Percentiles rank a stretch among this genome's conserved stretches.
Conservation (phyloP, 2,113 vertebrate species). For the Alexandromys fortis region DNA sequence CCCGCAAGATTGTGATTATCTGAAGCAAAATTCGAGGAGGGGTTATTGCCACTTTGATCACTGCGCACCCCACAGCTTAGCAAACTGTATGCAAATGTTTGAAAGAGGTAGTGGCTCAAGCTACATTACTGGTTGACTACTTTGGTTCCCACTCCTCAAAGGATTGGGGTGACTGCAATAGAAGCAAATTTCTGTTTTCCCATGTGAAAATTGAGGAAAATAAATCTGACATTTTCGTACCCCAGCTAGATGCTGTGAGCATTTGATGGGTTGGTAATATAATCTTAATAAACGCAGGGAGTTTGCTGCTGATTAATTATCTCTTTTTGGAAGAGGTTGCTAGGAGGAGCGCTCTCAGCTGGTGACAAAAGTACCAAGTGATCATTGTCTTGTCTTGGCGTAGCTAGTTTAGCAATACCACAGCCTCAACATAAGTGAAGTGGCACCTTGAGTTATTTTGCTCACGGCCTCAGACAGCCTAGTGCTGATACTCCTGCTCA, state of each 20-base stretch:
- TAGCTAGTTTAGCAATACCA: background rate
- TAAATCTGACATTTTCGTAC: constrained; percentile 13
- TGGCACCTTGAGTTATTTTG: constrained; percentile 17
- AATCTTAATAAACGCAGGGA: constrained; percentile 15
- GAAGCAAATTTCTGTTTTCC: constrained; percentile 36
- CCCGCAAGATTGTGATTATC: background rate
- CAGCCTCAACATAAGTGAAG: background rate
- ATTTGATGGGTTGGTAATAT: constrained; percentile 13
- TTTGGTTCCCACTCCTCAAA: background rate
- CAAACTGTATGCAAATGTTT: background rate
- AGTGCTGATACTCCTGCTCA: background rate
- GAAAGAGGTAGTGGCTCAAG: background rate
- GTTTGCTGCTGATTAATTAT: constrained; percentile 19
- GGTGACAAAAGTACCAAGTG: background rate
- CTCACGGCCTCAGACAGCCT: background rate
- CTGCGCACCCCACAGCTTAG: background rate
- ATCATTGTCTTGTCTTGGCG: background rate
- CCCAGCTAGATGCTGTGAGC: background rate
- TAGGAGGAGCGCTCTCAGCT: background rate
- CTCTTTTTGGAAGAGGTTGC: background rate
- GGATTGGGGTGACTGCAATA: background rate
- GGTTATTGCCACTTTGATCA: background rate
- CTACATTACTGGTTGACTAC: background rate
- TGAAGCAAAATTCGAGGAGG: background rate
- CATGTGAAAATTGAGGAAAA: constrained; percentile 25